Evolutionary conservation across 2,797 vertebrate genomes (phyloP).

Genomic region (Sebastes hubbsi): DNA sequence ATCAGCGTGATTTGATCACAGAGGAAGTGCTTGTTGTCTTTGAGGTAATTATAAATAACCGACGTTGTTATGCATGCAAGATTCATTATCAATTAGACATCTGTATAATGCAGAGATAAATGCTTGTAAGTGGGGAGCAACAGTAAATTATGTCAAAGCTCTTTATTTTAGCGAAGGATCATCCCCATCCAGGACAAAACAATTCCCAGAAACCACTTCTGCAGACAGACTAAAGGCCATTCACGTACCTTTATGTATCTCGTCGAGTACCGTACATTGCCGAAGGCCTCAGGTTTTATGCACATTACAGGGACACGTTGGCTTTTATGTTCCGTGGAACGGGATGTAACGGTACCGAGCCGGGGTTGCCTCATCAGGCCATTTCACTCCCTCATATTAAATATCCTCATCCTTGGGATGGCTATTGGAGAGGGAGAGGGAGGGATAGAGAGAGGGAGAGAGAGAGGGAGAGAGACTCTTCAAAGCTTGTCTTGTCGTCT

Average conservation of each 20-base stretch:
- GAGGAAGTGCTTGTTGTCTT: slow-evolving; percentile 74
- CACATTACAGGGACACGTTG: slow-evolving; percentile 21
- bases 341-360: slow-evolving; percentile 16
- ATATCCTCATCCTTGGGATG: slow-evolving; percentile 25
- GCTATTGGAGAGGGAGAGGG: not conserved
- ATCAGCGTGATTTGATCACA: slow-evolving; percentile 37
- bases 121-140: not conserved
- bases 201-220: not conserved
- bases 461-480: not conserved
- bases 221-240: not conserved
- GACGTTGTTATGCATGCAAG: slow-evolving; percentile 63
- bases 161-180: not conserved
- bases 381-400: slow-evolving; percentile 32
- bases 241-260: not conserved
- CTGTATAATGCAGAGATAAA: not conserved
- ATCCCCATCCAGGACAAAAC: not conserved
- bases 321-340: slow-evolving; percentile 40
- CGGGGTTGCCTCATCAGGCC: slow-evolving; percentile 18
- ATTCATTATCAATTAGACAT: slow-evolving; percentile 41
- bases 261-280: not conserved
- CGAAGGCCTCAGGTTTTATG: slow-evolving; percentile 27
- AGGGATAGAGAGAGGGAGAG: no score
- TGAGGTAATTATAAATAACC: slow-evolving; percentile 78
- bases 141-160: not conserved
- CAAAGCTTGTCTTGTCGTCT: slow-evolving; percentile 29